These are phyloP conservation scores for Hypselothyrea guttata DNA, from an alignment of 2,888 invertebrate species.

Conservation along the genomic window DNA sequence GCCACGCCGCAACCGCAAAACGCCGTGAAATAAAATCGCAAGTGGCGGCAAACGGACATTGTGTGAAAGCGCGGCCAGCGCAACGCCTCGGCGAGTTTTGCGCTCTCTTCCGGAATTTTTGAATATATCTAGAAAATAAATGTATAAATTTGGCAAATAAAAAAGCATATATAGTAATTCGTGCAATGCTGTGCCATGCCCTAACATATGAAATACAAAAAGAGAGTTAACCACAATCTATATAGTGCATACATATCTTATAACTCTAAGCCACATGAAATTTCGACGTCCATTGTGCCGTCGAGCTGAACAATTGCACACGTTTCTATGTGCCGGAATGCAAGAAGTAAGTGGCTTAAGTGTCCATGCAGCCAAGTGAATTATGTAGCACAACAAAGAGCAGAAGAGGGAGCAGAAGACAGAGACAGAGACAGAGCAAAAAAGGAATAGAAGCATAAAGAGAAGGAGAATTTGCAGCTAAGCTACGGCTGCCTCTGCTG, in stretches of 20 bases:
- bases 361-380: constrained; percentile 59
- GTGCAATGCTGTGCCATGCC: constrained; percentile 13
- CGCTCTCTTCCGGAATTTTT: neutral
- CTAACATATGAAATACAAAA: constrained; percentile 43
- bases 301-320: constrained; percentile 67
- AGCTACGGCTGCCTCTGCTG: too few species aligned
- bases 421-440: neutral
- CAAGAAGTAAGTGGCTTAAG: constrained; percentile 71
- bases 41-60: constrained; percentile 35
- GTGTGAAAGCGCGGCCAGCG: constrained; percentile 25
- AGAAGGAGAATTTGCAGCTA: constrained; percentile 19
- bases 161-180: constrained; percentile 4
- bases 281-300: constrained; percentile 63
- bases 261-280: constrained; percentile 66
- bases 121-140: neutral
- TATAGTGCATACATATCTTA: constrained; percentile 15
- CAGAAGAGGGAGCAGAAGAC: neutral
- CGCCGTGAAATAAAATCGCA: constrained; percentile 52
- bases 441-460: neutral
- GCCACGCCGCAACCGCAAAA: constrained; percentile 33
- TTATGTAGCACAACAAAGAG: constrained; percentile 30
- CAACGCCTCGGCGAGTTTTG: constrained; percentile 4
- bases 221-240: constrained; percentile 43
- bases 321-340: constrained; percentile 65
- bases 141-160: constrained; percentile 1